Evolutionary conservation across 2,113 vertebrate species (phyloP), one percentile per base, ranked within the genome.

Genomic region (Lophochroa leadbeateri): DNA sequence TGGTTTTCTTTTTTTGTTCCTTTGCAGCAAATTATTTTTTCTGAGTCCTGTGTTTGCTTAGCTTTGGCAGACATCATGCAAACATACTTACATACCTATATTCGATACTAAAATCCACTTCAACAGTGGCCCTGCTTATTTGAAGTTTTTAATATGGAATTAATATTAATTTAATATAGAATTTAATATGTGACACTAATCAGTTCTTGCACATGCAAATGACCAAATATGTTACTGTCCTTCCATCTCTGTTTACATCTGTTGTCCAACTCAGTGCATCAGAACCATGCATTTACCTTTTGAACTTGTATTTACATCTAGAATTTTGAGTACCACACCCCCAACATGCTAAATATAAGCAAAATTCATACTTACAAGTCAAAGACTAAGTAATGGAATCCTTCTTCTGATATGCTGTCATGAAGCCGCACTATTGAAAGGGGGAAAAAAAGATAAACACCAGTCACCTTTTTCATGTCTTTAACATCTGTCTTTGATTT

Each of bases 341-440:
- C 63, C 91, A 65, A 89, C 72, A 70, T 61, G 91, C 41, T 67
- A 68, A 90, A 71, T 25, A 74, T 31, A 85, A 33, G 77, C 31
- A 90, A 94, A 95, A 57, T 19, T 39, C 67, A 74, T 98, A 99
- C 98, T 99, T 98, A 99, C 98, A 99, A 97, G 97, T 99, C 98
- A 95, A 99, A 99, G 96, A 99, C 98, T 98, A 99, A 97, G 97
- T 99, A 99, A 97, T 99, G 98, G 92, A 98, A 98, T 91, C 98
- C 98, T 96, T 99, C 98, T 96, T 99, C 98, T 35, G 98, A 99
- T 98, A 99, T 99, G 98, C 98, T 99, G 97, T 99, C 98, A 91
- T 99, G 98, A 92, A 99, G 98, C 80, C 98, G 97, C 95, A 99
- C 98, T 99, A 65, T 69, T 83, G 94, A 96, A 82, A 95, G 53